Base-by-base conservation (phyloP, 2,113 vertebrate species). In the Jacana jacana region DNA sequence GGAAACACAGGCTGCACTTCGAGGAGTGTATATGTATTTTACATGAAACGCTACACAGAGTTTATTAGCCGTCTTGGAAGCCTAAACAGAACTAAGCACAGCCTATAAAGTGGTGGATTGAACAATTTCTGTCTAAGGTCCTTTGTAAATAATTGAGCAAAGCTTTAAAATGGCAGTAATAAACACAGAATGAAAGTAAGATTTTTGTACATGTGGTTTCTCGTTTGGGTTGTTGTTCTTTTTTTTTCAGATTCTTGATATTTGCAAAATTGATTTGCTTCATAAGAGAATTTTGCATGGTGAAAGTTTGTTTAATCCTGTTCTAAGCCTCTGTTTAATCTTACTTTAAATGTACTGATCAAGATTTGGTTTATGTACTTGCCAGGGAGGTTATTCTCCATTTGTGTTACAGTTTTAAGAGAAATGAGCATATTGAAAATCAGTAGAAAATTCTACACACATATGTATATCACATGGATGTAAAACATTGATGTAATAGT, bases 21-120 rank as follows among this genome's bases (percentile, higher is more conserved):
- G 3, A 88, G 64, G 40, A 37, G 9, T 51, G 19, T 82, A 2
- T 46, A 17, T 54, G 35, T 80, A 64, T 87, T 86, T 83, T 89
- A 91, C 48, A n/a, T 88, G 55, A 55, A 96, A 55, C 48, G 40
- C 30, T 57, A 14, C 71, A 40, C 37, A 60, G 57, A 40, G 88
- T 91, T 95, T 95, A 94, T 80, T 76, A 83, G 86, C 64, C 57
- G 72, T 86, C 39, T 84, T 92, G 69, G 51, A 94, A 96, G 42
- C 49, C 75, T 91, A 55, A 86, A 49, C 86, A 95, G 86, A 80
- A 27, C 68, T 70, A 90, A 93, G 24, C 35, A 30, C 33, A 55
- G 65, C 68, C 64, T 88, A 2, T 88, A 18, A 78, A 88, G 69
- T 27, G 46, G 39, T 70, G 27, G 42, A 35, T 13, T 60, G 72